Evolutionary conservation across 2,113 vertebrate genomes (phyloP).

Genomic region (Probosciger aterrimus): DNA sequence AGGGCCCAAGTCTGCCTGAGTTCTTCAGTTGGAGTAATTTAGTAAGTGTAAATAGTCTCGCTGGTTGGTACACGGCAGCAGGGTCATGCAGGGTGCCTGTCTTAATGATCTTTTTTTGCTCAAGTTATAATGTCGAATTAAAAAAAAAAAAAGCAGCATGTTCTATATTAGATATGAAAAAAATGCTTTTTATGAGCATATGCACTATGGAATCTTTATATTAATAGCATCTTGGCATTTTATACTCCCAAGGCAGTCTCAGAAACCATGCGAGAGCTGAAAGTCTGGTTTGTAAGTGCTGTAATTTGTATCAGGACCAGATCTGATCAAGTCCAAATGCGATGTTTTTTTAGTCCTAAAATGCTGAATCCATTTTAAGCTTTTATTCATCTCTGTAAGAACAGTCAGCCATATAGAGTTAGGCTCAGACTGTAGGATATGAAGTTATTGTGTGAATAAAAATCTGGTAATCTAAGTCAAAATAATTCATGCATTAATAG

Average conservation of each 20-base stretch:
- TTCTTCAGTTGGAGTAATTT: not conserved
- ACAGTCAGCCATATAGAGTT: not conserved
- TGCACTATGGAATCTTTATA: not conserved
- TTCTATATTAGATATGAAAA: not conserved
- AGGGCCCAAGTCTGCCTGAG: not conserved
- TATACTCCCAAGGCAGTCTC: conserved; percentile 18
- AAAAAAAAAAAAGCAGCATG: not conserved
- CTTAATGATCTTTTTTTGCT: not conserved
- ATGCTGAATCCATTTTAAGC: not conserved
- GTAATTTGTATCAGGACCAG: not conserved
- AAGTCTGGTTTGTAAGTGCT: conserved; percentile 12
- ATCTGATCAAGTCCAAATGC: conserved; percentile 1
- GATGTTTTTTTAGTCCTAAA: not conserved
- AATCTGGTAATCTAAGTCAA: not conserved
- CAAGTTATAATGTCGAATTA: not conserved
- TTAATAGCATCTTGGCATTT: conserved; percentile 25
- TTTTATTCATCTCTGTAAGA: not conserved
- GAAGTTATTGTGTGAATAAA: not conserved
- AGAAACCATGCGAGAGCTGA: not conserved
- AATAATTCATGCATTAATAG: not conserved
- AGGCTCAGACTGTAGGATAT: not conserved
- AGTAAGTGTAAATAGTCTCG: accelerated
- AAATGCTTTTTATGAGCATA: not conserved
- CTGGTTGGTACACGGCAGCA: not conserved
- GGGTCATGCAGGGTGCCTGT: not conserved